Conservation (phyloP, 1,140 invertebrate genomes). For the Drosophila subobscura region DNA sequence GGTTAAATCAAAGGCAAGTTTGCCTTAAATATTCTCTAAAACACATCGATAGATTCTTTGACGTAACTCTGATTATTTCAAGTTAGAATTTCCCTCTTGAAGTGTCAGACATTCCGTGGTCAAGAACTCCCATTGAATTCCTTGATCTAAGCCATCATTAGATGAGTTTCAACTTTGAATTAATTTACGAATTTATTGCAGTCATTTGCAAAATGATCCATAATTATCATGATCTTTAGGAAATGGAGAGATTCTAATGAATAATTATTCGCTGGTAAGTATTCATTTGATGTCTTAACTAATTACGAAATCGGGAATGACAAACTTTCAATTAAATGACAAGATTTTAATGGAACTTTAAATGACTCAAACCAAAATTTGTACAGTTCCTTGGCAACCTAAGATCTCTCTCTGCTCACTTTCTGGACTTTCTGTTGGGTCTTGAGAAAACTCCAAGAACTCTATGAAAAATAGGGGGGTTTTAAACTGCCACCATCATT, state of each 20-base stretch:
- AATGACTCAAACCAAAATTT: not conserved
- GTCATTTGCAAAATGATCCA: conserved; percentile 37
- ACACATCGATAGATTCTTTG: not conserved
- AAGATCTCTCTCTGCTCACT: conserved; percentile 25
- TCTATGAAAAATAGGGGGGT: conserved; percentile 12
- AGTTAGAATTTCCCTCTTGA: too few species aligned
- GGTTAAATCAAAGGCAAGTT: too few species aligned
- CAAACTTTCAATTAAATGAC: conserved; percentile 37
- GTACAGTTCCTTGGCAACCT: not conserved
- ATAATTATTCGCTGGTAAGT: conserved; percentile 39
- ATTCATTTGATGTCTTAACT: conserved; percentile 39
- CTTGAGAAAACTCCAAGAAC: conserved; percentile 40
- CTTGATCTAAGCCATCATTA: conserved; percentile 23
- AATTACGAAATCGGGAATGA: conserved; percentile 35
- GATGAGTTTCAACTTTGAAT: conserved; percentile 25
- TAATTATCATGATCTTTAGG: conserved; percentile 25
- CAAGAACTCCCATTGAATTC: conserved; percentile 21
- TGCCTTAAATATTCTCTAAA: not conserved
- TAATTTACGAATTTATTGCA: conserved; percentile 7
- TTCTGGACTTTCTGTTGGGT: conserved; percentile 4
- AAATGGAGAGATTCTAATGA: conserved; percentile 7
- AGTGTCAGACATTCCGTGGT: not conserved
- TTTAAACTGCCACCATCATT: conserved; percentile 60
- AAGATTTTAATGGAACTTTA: conserved; percentile 30
- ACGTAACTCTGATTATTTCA: not conserved